Evolutionary conservation across 1,140 invertebrate species (phyloP).

Genomic region (Drosophila pruinosa): DNA sequence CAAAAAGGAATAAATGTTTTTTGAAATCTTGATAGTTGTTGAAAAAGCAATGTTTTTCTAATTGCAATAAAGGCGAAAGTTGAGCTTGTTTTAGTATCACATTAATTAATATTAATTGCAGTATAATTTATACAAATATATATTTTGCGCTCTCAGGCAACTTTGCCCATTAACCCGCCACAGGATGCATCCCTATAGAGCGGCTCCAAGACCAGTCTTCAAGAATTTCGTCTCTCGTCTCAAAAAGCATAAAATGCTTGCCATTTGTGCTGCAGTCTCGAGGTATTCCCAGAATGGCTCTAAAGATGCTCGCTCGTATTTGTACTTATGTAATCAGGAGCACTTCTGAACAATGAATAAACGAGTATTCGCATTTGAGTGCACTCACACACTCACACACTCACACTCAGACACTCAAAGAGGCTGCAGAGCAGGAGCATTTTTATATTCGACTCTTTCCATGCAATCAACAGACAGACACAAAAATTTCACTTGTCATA

Average conservation of each 20-base stretch:
- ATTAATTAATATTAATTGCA: too few relatives aligned
- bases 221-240: background rate
- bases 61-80: too few relatives aligned
- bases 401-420: background rate
- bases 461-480: conserved; percentile 8
- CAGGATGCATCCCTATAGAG: too few relatives aligned
- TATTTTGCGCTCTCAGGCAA: too few relatives aligned
- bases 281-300: conserved; percentile 1
- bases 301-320: background rate
- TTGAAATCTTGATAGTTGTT: too few relatives aligned
- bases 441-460: conserved; percentile 2
- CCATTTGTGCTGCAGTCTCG: background rate
- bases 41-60: too few relatives aligned
- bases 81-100: too few relatives aligned
- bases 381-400: background rate
- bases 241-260: background rate
- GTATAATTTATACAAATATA: too few relatives aligned
- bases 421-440: background rate
- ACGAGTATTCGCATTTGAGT: conserved; percentile 8
- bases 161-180: too few relatives aligned
- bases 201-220: background rate
- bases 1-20: too few relatives aligned
- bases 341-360: conserved; percentile 14
- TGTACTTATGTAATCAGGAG: conserved; percentile 10
- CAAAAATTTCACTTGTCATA: conserved; percentile 22